Conservation (phyloP, 1,140 invertebrate species). For the Cyrtorhinus lividipennis region DNA sequence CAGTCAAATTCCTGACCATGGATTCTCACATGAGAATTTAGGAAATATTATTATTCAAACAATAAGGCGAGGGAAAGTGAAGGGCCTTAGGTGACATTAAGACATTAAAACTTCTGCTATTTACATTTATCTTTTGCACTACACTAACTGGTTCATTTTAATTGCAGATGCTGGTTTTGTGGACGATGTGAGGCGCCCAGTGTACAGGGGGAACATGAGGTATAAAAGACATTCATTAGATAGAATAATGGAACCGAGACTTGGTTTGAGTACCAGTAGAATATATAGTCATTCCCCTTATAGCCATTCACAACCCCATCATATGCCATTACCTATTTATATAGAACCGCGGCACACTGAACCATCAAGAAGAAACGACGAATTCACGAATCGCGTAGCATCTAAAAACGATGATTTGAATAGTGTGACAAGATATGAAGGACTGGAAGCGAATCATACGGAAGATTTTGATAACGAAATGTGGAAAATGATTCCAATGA, state of each 20-base stretch:
- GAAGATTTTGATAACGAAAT: neutral
- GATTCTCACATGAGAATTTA: too few relatives aligned
- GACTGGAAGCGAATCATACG: neutral
- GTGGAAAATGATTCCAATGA: slow-evolving; percentile 17
- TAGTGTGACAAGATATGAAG: too few relatives aligned
- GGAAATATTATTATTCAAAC: too few relatives aligned
- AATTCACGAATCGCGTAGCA: too few relatives aligned
- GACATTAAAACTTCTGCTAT: too few relatives aligned
- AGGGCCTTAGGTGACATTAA: too few relatives aligned
- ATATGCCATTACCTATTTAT: neutral
- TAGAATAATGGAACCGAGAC: neutral
- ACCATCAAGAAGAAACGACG: too few relatives aligned
- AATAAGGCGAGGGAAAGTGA: too few relatives aligned
- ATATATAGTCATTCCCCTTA: neutral
- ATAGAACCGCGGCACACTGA: too few relatives aligned
- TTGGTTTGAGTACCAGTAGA: neutral
- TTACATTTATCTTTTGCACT: too few relatives aligned
- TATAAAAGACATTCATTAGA: slow-evolving; percentile 13
- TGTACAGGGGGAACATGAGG: slow-evolving; percentile 19
- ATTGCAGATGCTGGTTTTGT: slow-evolving; percentile 13
- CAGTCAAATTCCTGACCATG: too few relatives aligned
- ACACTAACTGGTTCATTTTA: too few relatives aligned
- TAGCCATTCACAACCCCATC: neutral
- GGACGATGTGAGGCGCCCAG: slow-evolving; percentile 17
- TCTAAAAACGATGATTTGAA: neutral